These are phyloP conservation scores for Etheostoma perlongum DNA, from an alignment of 2,797 vertebrate species.

Conservation along the genomic window DNA sequence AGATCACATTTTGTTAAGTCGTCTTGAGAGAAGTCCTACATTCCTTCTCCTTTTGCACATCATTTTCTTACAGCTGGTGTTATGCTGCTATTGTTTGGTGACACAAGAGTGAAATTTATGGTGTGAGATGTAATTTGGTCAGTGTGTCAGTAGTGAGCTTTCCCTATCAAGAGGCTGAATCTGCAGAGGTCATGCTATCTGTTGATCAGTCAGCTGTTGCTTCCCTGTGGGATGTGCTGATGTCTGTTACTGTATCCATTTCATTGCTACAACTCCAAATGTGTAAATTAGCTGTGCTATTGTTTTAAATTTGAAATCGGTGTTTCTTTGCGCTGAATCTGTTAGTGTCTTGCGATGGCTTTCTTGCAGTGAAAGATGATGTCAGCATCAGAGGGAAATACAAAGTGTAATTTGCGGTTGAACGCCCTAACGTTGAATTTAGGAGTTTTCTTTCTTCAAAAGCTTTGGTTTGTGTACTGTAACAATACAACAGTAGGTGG, in stretches of 20 bases:
- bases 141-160: conserved; percentile 53
- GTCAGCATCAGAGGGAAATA: conserved; percentile 66
- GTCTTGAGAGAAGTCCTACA: conserved; percentile 53
- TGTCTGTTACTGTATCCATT: conserved; percentile 39
- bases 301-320: conserved; percentile 56
- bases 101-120: conserved; percentile 36
- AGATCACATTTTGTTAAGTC: conserved; percentile 44
- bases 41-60: conserved; percentile 65
- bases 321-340: conserved; percentile 62
- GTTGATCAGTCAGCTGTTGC: conserved; percentile 27
- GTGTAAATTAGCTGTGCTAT: conserved; percentile 63
- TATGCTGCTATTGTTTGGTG: conserved; percentile 70
- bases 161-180: conserved; percentile 38
- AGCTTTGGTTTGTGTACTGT: conserved; percentile 52
- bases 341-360: conserved; percentile 64
- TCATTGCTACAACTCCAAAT: conserved; percentile 51
- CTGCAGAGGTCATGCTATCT: conserved; percentile 34
- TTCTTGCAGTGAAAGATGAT: conserved; percentile 58
- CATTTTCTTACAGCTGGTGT: conserved; percentile 55
- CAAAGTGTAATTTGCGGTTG: conserved; percentile 36
- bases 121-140: conserved; percentile 45
- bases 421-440: not conserved
- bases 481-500: conserved; percentile 60
- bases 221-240: conserved; percentile 42
- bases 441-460: conserved; percentile 22